These are phyloP conservation scores for Drosophila monieri DNA, from an alignment of 2,888 invertebrate genomes.

Conservation along the genomic window DNA sequence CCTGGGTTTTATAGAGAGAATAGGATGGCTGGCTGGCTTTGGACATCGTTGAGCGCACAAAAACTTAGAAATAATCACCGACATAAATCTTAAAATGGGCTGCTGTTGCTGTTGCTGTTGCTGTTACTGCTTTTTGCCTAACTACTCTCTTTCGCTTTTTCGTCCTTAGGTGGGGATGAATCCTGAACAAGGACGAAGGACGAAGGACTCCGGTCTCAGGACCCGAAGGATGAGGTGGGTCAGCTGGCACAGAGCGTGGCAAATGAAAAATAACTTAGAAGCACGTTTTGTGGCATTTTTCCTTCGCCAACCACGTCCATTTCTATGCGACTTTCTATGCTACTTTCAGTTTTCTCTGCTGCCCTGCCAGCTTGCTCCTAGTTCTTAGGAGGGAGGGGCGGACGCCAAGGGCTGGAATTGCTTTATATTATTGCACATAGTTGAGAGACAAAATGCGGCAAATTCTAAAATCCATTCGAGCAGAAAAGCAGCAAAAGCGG, in stretches of 20 bases:
- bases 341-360: not conserved
- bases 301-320: constrained; percentile 26
- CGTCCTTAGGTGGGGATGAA: constrained; percentile 21
- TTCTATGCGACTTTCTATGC: constrained; percentile 41
- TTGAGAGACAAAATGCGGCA: constrained; percentile 60
- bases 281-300: constrained; percentile 76
- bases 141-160: constrained; percentile 33
- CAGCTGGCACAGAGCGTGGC: constrained; percentile 43
- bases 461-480: constrained; percentile 61
- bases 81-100: constrained; percentile 82
- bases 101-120: constrained; percentile 21
- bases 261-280: constrained; percentile 80
- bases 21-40: constrained; percentile 3
- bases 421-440: constrained; percentile 55
- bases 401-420: constrained; percentile 4
- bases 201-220: no score
- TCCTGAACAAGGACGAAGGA: not conserved
- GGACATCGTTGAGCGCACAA: constrained; percentile 76
- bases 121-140: constrained; percentile 39
- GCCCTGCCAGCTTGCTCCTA: not conserved
- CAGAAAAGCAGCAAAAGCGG: constrained; percentile 44
- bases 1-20: not conserved
- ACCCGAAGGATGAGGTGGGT: not conserved
- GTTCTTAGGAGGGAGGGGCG: not conserved
- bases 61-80: constrained; percentile 83